Evolutionary conservation across 2,797 vertebrate genomes (phyloP), one percentile per base, ranked within the genome.

Genomic region (Lagorchestes hirsutus): DNA sequence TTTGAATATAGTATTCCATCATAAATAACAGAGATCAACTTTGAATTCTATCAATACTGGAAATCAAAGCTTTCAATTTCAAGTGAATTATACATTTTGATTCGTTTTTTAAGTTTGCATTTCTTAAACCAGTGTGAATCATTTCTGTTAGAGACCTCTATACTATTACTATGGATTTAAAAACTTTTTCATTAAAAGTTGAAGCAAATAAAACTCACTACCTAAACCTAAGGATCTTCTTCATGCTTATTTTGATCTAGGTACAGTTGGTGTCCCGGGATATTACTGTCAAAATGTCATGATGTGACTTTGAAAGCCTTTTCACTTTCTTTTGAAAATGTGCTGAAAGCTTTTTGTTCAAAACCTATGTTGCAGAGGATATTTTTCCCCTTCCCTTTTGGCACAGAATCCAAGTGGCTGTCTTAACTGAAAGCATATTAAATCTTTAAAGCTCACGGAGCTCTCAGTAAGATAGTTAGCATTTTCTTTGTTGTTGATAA

Each of bases 301-400:
- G 52, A 29, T 59, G 56, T 74, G n/a, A 58, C 57, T 93, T 90
- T 94, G 46, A 57, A 94, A 40, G 62, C 8, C 3, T 27, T 91
- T 96, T 91, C 54, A 54, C 52, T 34, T 92, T 0, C 62, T 94
- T 93, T 93, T 93, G 29, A 93, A 94, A 94, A 67, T 1, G 55
- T 95, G 95, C 50, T 91, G 54, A 93, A 93, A 95, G 0, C 52
- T 28, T 50, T 27, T 50, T 54, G 54, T 50, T 54, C 90, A 28
- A 90, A 54, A 11, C 14, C 27, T 54, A 6, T 40, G 27, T 54
- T 52, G 50, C 18, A 90, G 50, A 40, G 16, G 31, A 90, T 13
- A 50, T 90, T 90, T 28, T 74, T 9, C 18, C n/a, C 67, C 40
- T 74, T 91, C 82, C 22, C 54, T 92, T 22, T 6, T 95, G n/a